These are phyloP conservation scores for Thamnophis elegans DNA, from an alignment of 2,797 vertebrate species.

Conservation along the genomic window DNA sequence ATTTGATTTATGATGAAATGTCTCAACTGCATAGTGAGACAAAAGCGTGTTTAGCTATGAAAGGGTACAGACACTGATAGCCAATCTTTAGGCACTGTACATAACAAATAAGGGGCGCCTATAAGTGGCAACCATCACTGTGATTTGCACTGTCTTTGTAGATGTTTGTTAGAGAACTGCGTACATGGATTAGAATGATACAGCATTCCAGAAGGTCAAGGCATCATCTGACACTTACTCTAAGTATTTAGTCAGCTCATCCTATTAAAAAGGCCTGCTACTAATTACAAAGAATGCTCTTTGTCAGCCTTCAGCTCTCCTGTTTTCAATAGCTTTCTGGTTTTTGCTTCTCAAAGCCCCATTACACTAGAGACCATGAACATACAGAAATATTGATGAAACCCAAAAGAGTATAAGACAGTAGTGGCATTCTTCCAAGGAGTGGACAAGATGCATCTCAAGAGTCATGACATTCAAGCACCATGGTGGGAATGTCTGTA, in stretches of 20 bases:
- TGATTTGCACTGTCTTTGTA: neutral
- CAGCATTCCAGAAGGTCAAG: neutral
- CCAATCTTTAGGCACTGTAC: too few relatives aligned
- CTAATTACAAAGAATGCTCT: neutral
- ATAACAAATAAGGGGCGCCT: neutral
- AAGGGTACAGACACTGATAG: neutral
- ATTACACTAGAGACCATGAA: neutral
- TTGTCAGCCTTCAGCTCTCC: neutral
- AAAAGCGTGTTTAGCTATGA: neutral
- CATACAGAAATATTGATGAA: neutral
- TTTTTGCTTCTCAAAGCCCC: neutral
- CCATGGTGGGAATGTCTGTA: neutral
- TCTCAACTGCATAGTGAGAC: neutral
- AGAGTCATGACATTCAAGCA: neutral
- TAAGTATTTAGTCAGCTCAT: neutral
- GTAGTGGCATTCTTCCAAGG: neutral
- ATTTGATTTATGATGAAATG: neutral
- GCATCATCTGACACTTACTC: neutral
- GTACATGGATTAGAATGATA: neutral
- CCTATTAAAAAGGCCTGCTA: neutral
- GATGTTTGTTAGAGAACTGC: neutral
- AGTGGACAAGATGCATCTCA: neutral
- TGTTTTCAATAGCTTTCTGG: neutral
- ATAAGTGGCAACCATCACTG: neutral
- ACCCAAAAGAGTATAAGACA: neutral